Evolutionary conservation across 2,113 vertebrate genomes (phyloP), one percentile per base, ranked within the genome.

Genomic region (Mandrillus leucophaeus): DNA sequence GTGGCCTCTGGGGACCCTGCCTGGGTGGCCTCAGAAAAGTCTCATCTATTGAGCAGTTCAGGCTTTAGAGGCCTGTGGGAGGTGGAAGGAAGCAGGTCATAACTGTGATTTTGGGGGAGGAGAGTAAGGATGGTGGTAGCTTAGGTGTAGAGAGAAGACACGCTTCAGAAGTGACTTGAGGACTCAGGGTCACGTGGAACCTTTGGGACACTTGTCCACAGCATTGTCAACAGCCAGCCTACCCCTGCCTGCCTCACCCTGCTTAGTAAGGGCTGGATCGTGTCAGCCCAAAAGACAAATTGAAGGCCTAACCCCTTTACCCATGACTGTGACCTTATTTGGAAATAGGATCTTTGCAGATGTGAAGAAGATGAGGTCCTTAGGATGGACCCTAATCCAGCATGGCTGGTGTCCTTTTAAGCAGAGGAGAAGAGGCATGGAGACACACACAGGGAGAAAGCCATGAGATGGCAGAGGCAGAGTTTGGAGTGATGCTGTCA

Each of bases 81-180:
- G 18, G 45, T 14, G 27, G 35, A 55, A 35, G 25, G 12, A 45
- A 32, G 32, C 12, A 55, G 72, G 61, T 38, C 11, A 52, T 23
- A 27, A 48, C 48, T 5, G 73, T n/a, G 35, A 40, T 22, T 45
- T 8, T 20, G 5, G 8, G 3, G 55, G 52, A 55, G 50, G 38
- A n/a, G 32, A 75, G 52, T 1, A 1, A 30, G 11, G 59, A 35
- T 8, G 30, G 43, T 6, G 3, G 10, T 0, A 17, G 64, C 55
- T 6, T 1, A 3, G 27, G 27, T 2, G 10, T 18, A 40, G 25
- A 50, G 3, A 17, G 4, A 32, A 14, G 10, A 35, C 1, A 16
- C 0, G 0, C 57, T 78, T 78, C 35, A 2, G 35, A 25, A 88
- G 84, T 5, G 40, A 73, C 27, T 1, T 6, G 14, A 57, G 64